Percentiles rank a stretch among this genome's conserved stretches.
Conservation (phyloP, 2,888 invertebrate genomes). For the Lacanobia wlatinum region DNA sequence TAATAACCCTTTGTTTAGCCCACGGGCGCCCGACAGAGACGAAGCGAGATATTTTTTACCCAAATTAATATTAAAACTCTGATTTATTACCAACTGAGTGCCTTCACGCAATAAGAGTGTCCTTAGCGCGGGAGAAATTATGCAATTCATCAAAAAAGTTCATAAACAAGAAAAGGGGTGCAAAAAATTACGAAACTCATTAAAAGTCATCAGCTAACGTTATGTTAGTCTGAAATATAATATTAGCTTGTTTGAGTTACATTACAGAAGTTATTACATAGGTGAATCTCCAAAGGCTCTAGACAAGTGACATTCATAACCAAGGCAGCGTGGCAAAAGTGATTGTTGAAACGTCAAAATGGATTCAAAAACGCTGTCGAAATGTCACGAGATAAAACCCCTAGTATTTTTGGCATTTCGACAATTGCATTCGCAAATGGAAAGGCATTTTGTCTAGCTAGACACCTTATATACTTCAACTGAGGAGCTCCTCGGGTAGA, state of each 20-base stretch:
- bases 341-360: not conserved
- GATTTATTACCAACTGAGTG: constrained; percentile 39
- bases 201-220: constrained; percentile 10
- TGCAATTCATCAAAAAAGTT: constrained; percentile 49
- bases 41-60: constrained; percentile 12
- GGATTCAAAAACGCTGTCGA: no score
- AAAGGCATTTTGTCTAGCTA: no score
- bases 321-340: no score
- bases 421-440: no score
- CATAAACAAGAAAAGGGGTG: constrained; percentile 32
- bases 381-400: no score
- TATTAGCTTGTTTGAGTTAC: not conserved
- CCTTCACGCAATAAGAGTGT: no score
- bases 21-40: not conserved
- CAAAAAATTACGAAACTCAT: constrained; percentile 22
- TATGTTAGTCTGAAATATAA: not conserved
- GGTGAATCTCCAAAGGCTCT: no score
- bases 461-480: no score
- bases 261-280: not conserved
- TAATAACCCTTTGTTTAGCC: no score
- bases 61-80: constrained; percentile 35
- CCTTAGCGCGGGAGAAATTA: constrained; percentile 25
- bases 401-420: no score
- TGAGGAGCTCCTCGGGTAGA: no score
- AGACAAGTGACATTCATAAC: no score